These are phyloP conservation scores for human DNA, from an alignment of 2,113 vertebrate genomes.

Conservation along the genomic window DNA sequence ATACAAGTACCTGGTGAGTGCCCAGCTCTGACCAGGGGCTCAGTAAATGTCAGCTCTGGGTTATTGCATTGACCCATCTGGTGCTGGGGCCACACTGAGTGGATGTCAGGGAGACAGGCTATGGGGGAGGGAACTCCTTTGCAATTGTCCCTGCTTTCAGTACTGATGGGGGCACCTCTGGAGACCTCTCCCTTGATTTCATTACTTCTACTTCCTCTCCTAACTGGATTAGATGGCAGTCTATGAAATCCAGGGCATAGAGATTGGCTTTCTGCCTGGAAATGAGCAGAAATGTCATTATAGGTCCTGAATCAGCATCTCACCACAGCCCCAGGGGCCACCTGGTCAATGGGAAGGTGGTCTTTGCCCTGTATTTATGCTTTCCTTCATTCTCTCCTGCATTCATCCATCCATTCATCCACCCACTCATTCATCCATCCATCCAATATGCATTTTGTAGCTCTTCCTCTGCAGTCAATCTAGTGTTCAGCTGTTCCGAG, in stretches of 20 bases:
- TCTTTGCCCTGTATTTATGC: conserved; percentile 10
- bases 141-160: conserved; percentile 23
- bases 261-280: conserved; percentile 73
- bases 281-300: conserved; percentile 83
- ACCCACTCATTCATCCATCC: background rate
- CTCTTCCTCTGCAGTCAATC: background rate
- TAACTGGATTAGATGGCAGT: conserved; percentile 83
- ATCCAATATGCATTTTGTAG: background rate
- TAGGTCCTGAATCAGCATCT: conserved; percentile 69
- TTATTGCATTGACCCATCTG: background rate
- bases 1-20: background rate
- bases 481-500: background rate
- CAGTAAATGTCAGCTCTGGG: background rate
- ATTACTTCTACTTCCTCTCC: conserved; percentile 79
- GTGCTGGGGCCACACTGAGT: background rate
- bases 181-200: conserved; percentile 72
- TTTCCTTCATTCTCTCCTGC: background rate
- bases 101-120: background rate
- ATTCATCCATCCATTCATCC: background rate
- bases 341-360: background rate
- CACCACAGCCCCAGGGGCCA: conserved; percentile 26
- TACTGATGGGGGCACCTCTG: background rate
- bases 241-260: conserved; percentile 78
- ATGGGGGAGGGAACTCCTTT: background rate
- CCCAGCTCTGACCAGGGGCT: background rate